These are phyloP conservation scores for rat (Rattus norvegicus) DNA, from an alignment of 2,113 vertebrate genomes.

Conservation along the genomic window GRCr8 NC_086019.1:182760501-182761000, in stretches of 20 bases:
- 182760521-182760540: slow-evolving; percentile 97
- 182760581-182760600: slow-evolving; percentile 88
- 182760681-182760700: slow-evolving; percentile 95
- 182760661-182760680: slow-evolving; percentile 92
- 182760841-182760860: slow-evolving; percentile 96
- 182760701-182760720: slow-evolving; percentile 93
- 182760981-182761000: slow-evolving; percentile 95
- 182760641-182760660: slow-evolving; percentile 91
- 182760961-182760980: slow-evolving; percentile 95
- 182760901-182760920: slow-evolving; percentile 92
- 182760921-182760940: slow-evolving; percentile 91
- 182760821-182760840: slow-evolving; percentile 96
- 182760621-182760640: slow-evolving; percentile 96
- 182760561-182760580: slow-evolving; percentile 94
- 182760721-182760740: slow-evolving; percentile 88
- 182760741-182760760: slow-evolving; percentile 93
- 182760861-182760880: slow-evolving; percentile 90
- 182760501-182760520: slow-evolving; percentile 95
- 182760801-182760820: slow-evolving; percentile 90
- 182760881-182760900: slow-evolving; percentile 92
- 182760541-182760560: slow-evolving; percentile 94
- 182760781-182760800: slow-evolving; percentile 93
- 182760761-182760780: slow-evolving; percentile 95
- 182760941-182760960: slow-evolving; percentile 95
- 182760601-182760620: slow-evolving; percentile 96